Evolutionary conservation across 2,888 invertebrate genomes (phyloP), one percentile per base, ranked within the genome.

Genomic region (Halictus ligatus): DNA sequence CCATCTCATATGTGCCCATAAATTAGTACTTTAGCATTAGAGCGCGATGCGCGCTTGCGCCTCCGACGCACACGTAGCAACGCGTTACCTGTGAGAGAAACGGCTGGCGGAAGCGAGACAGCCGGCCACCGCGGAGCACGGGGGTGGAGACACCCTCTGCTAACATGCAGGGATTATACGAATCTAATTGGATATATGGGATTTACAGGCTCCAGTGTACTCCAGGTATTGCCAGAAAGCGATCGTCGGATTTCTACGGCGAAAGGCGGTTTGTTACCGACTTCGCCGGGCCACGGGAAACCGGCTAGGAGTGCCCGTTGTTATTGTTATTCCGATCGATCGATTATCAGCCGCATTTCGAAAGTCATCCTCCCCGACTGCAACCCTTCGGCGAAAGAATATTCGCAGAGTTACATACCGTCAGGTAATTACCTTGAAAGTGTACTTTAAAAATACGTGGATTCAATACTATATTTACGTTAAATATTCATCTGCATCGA

Each of bases 151-250:
- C 90, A 91, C 90, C 90, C 90, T 90, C 88, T 83, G 90, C 91
- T 91, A 92, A 91, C 91, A 91, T 92, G 89, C 92, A 87, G 84
- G 94, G 94, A 94, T 94, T 95, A 94, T 93, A 93, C 92, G 91
- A 94, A 90, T 93, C 93, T 94, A 94, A 95, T 95, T 94, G 94
- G 95, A 94, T 94, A 91, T 93, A 94, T 92, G 93, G 92, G 94
- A 94, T 93, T 93, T 93, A 90, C 90, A 88, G 85, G 89, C 78
- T 89, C 83, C 84, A 80, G 79, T 86, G 85, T 89, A 88, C 89
- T 91, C 89, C 89, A 90, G 91, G 87, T 88, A 91, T 89, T 86
- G 90, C 91, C 75, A 73, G 82, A 75, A 88, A 88, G 78, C 90
- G 84, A 91, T 91, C 89, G 90, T 80, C 79, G 89, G 82, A 86